Conservation (phyloP, 2,797 vertebrate genomes). For the Tokudaia muenninki region DNA sequence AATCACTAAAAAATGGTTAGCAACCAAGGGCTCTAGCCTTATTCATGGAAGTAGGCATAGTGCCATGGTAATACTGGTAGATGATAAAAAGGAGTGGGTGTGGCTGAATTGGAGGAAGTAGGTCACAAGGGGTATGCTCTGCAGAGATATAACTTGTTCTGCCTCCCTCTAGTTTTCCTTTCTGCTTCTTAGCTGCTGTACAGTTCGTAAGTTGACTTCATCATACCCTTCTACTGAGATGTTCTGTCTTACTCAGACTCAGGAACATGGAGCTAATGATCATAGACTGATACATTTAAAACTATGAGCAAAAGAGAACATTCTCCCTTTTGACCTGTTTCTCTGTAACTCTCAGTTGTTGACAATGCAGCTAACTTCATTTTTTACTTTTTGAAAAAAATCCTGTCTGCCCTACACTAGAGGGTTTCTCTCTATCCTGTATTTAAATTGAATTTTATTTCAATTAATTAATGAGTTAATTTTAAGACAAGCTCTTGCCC, state of each 20-base stretch:
- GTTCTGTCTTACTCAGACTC: neutral
- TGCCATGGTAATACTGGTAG: neutral
- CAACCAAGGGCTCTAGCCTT: neutral
- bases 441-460: neutral
- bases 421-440: neutral
- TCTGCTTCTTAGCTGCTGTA: neutral
- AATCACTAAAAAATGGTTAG: neutral
- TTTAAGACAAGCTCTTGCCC: neutral
- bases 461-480: neutral
- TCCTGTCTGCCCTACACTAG: neutral
- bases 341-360: neutral
- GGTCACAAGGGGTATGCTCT: neutral
- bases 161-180: neutral
- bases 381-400: neutral
- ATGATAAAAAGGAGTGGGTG: neutral
- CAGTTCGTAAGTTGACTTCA: neutral
- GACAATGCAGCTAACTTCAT: neutral
- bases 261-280: neutral
- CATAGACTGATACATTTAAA: neutral
- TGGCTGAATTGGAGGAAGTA: neutral
- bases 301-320: too few relatives aligned
- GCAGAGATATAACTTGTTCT: neutral
- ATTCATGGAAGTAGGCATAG: neutral
- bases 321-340: neutral
- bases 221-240: neutral